Evolutionary conservation across 2,113 vertebrate species (phyloP).

Genomic region (Prietella phreatophila): DNA sequence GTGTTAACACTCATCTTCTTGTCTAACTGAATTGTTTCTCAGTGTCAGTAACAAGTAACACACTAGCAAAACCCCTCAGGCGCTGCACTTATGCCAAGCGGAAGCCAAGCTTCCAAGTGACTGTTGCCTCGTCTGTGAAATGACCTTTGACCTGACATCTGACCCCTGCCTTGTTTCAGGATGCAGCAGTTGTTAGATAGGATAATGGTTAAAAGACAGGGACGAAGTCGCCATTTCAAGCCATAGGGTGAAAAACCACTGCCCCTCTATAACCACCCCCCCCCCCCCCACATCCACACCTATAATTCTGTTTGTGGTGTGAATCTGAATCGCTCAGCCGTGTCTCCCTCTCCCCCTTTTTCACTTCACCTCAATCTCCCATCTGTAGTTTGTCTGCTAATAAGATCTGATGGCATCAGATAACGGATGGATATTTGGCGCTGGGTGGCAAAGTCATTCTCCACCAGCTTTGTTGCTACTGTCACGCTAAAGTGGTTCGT

Average conservation of each 20-base stretch:
- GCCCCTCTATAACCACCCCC: not conserved
- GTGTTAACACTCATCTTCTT: conserved; percentile 12
- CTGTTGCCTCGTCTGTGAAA: conserved; percentile 41
- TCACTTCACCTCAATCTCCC: conserved; percentile 45
- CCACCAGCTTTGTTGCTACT: conserved; percentile 54
- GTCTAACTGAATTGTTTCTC: not conserved
- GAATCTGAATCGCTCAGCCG: conserved; percentile 50
- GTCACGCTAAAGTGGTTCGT: conserved; percentile 59
- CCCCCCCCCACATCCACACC: not conserved
- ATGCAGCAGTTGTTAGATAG: conserved; percentile 59
- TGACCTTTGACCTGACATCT: conserved; percentile 58
- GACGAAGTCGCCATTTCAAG: conserved; percentile 32
- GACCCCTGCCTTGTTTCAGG: conserved; percentile 62
- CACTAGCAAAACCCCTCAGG: conserved; percentile 23
- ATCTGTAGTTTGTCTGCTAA: conserved; percentile 52
- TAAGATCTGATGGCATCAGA: conserved; percentile 57
- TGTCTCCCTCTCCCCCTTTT: conserved; percentile 37
- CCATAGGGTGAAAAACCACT: conserved; percentile 37
- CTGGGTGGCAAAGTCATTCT: conserved; percentile 58
- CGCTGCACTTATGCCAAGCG: conserved; percentile 20
- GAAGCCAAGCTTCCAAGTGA: conserved; percentile 54
- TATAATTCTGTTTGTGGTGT: conserved; percentile 36
- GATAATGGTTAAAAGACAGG: conserved; percentile 61
- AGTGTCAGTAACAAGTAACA: conserved; percentile 8
- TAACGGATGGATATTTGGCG: conserved; percentile 54